phyloP scores from a whole-genome alignment of 2,888 invertebrate genomes.

The Bruchidius siliquastri region DNA sequence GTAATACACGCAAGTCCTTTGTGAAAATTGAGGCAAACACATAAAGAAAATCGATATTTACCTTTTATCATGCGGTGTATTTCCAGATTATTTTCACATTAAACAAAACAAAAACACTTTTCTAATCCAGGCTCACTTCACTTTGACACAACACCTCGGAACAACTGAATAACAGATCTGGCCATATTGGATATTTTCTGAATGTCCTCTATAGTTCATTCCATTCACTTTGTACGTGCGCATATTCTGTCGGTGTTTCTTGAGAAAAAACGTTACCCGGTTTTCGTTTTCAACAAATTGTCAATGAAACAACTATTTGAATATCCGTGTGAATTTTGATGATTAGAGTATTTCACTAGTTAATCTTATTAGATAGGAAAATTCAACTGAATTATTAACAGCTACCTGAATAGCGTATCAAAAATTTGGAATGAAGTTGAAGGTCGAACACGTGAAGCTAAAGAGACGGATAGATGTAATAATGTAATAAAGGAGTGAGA shows the following conservation, averaged over 20 bases:
- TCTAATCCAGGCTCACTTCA: constrained; percentile 8
- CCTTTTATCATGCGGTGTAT: constrained; percentile 4
- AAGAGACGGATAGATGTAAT: neutral
- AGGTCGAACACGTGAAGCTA: neutral
- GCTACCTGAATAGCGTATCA: neutral
- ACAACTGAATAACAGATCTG: constrained; percentile 23
- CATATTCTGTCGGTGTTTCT: neutral
- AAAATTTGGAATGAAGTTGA: constrained; percentile 4
- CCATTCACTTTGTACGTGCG: constrained; percentile 4
- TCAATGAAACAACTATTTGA: neutral
- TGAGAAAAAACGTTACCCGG: neutral
- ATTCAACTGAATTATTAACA: neutral
- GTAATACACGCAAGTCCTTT: neutral
- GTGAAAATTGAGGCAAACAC: neutral
- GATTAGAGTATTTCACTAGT: neutral
- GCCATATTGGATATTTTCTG: constrained; percentile 29
- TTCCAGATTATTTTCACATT: constrained; percentile 10
- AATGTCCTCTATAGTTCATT: constrained; percentile 14
- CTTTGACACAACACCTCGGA: constrained; percentile 19
- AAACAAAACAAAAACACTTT: constrained; percentile 13
- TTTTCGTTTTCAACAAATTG: neutral
- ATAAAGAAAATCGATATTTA: constrained; percentile 1
- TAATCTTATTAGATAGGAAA: neutral
- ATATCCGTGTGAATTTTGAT: neutral
- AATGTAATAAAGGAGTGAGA: neutral